phyloP scores from a whole-genome alignment of 2,113 vertebrate genomes.

The Actenoides lindsayi region DNA sequence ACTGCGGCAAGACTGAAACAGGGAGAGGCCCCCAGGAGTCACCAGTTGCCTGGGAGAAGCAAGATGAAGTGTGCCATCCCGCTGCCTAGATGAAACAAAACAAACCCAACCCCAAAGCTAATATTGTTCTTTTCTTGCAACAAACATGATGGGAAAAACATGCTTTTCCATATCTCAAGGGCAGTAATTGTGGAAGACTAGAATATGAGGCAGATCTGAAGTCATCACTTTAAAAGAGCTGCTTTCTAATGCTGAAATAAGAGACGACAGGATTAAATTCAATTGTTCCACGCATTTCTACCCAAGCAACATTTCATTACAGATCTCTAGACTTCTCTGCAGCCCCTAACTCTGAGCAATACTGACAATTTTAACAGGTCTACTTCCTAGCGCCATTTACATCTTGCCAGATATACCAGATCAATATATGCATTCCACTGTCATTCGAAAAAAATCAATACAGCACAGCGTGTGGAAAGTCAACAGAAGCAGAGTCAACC shows the following conservation, averaged over 20 bases:
- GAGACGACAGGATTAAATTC: background rate
- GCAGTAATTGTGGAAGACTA: background rate
- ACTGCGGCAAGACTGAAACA: background rate
- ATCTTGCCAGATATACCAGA: background rate
- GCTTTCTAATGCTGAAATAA: background rate
- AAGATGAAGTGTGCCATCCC: background rate
- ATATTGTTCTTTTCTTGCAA: background rate
- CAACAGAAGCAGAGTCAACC: background rate
- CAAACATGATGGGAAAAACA: background rate
- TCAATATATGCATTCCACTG: background rate
- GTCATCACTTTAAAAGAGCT: background rate
- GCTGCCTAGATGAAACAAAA: background rate
- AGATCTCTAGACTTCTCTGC: background rate
- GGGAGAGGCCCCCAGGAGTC: accelerated
- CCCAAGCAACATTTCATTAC: background rate
- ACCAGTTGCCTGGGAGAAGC: background rate
- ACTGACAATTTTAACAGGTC: background rate
- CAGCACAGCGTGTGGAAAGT: background rate
- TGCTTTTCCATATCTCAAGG: background rate
- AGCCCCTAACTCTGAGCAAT: background rate
- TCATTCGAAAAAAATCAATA: background rate
- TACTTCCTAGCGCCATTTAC: background rate
- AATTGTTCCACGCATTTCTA: background rate
- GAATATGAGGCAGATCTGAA: background rate
- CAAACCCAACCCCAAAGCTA: background rate